Base-by-base conservation (phyloP, 2,888 invertebrate species). In the Xestia c-nigrum region DNA sequence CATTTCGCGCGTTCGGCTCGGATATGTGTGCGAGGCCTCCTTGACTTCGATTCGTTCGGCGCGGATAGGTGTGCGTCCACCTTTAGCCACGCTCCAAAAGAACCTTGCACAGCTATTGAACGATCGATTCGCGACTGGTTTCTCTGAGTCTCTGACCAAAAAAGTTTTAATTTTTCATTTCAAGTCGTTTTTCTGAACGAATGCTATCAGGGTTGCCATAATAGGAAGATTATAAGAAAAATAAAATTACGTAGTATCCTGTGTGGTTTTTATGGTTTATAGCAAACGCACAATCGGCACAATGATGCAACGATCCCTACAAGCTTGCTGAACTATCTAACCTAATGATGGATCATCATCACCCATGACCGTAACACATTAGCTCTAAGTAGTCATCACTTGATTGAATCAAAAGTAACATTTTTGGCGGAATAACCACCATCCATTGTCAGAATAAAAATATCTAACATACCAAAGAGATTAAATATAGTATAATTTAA, bases 101-200 rank as follows among this genome's bases (percentile, higher is more conserved):
- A n/a, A n/a, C n/a, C n/a, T n/a, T n/a, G n/a, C n/a, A n/a, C n/a
- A n/a, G n/a, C n/a, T n/a, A n/a, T n/a, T n/a, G n/a, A n/a, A n/a
- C n/a, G n/a, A n/a, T n/a, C n/a, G n/a, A n/a, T n/a, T n/a, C n/a
- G n/a, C n/a, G n/a, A n/a, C n/a, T n/a, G n/a, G n/a, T n/a, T n/a
- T n/a, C n/a, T n/a, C n/a, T n/a, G n/a, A n/a, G n/a, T n/a, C n/a
- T n/a, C n/a, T 21, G n/a, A 10, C 52, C n/a, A 55, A n/a, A n/a
- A 52, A 4, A 55, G 9, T 1, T 55, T 55, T 55, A 3, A n/a
- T 1, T 55, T 55, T 10, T 10, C 52, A 55, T n/a, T 55, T 24
- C 14, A 57, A 31, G 24, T 16, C 3, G 24, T 14, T 50, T 71
- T 71, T 52, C 71, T 31, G 71, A 71, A 71, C 52, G 52, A 72